Conservation (phyloP, 1,140 invertebrate genomes). For the Adelges cooleyi region DNA sequence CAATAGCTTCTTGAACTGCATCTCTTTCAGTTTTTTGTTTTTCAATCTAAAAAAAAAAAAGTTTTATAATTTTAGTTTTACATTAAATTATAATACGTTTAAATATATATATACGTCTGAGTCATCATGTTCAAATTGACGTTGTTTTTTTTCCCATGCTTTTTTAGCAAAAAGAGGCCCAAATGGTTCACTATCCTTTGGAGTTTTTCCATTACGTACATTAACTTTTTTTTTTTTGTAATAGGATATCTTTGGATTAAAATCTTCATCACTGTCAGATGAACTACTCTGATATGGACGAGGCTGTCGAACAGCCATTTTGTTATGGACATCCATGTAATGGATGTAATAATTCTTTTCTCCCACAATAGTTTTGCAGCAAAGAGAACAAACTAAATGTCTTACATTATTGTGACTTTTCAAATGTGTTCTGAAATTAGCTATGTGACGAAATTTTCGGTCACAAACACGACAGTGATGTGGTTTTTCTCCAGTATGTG, state of each 20-base stretch:
- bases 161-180: constrained; percentile 23
- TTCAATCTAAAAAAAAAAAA: constrained; percentile 1
- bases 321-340: constrained; percentile 25
- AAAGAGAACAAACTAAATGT: constrained; percentile 23
- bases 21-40: constrained; percentile 19
- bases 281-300: not conserved
- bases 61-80: not conserved
- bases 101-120: not conserved
- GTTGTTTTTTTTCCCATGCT: constrained; percentile 21
- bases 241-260: constrained; percentile 19
- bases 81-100: not conserved
- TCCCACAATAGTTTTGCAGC: constrained; percentile 17
- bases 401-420: constrained; percentile 27
- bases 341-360: constrained; percentile 26
- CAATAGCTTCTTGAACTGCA: constrained; percentile 16
- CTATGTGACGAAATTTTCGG: constrained; percentile 35
- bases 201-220: not conserved
- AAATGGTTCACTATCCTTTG: constrained; percentile 16
- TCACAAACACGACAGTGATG: constrained; percentile 48
- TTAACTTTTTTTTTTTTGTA: constrained; percentile 23
- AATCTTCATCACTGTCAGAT: constrained; percentile 25
- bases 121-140: not conserved
- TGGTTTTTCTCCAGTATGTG: constrained; percentile 49
- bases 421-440: constrained; percentile 30
- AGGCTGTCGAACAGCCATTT: not conserved